Evolutionary conservation across 2,113 vertebrate genomes (phyloP), one percentile per base, ranked within the genome.

Genomic region (Nesoenas mayeri): DNA sequence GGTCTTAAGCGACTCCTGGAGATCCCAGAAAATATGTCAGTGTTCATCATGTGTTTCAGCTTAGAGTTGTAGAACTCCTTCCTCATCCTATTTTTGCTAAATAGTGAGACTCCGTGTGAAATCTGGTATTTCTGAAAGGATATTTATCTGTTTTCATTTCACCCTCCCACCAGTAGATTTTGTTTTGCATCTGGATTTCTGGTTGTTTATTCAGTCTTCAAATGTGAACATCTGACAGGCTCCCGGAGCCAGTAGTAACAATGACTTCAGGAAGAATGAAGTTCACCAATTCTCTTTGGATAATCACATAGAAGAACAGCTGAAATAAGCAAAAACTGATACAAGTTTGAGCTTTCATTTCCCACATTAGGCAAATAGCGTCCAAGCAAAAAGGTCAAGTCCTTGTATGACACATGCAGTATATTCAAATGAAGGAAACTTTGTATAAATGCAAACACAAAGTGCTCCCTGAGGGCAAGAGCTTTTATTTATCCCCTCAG

Each of bases 101-200:
- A 34, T 15, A 64, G 18, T 3, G 12, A 36, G 42, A 40, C 19
- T 40, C 58, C 8, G 0, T n/a, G 4, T 34, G 73, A 79, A 50
- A 75, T 36, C 5, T n/a, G 2, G 1, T 51, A 0, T 29, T 84
- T 83, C 40, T 64, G 38, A 17, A 61, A 78, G 50, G 69, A 80
- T 17, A 26, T 67, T 12, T 20, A 14, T 74, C 84, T 78, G 3
- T 60, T 91, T 83, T 91, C 38, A 22, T 94, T 88, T 75, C 40
- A 26, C 62, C 44, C 87, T 93, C 70, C 84, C 81, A n/a, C 60
- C 0, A 2, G 56, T 20, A 14, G 57, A 7, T 89, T 80, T 89
- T 93, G 89, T 81, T 91, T 88, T 92, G 54, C 67, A 53, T 88
- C 89, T 94, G 89, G 78, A 75, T 81, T 79, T 84, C 20, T 67